phyloP scores from a whole-genome alignment of 53 echinoderm and acorn worm species.

The Actinopyga echinites region DNA sequence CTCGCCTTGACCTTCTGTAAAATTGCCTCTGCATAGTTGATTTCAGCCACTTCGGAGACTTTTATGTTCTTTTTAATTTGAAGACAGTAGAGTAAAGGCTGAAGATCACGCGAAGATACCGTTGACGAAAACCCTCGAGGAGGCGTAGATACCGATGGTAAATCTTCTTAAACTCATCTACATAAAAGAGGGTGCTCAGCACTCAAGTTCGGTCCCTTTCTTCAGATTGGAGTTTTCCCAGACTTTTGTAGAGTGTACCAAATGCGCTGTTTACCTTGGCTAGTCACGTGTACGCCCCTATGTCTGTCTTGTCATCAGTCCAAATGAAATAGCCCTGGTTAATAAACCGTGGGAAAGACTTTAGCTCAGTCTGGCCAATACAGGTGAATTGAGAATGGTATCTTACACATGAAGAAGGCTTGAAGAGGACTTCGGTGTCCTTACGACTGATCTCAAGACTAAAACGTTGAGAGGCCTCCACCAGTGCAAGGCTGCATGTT shows the following conservation, averaged over 20 bases:
- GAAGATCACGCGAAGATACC: slow-evolving; percentile 18
- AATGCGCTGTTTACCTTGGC: slow-evolving; percentile 41
- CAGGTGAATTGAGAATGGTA: slow-evolving; percentile 13
- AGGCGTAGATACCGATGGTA: slow-evolving; percentile 30
- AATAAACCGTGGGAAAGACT: slow-evolving; percentile 33
- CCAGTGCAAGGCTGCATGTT: slow-evolving; percentile 9
- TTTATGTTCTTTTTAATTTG: neutral
- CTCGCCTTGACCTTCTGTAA: neutral
- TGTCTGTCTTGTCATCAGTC: slow-evolving; percentile 48
- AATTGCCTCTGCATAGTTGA: neutral
- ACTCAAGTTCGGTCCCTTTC: slow-evolving; percentile 13
- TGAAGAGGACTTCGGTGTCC: slow-evolving; percentile 1
- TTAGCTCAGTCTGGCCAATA: slow-evolving; percentile 14
- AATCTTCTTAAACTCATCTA: slow-evolving; percentile 21
- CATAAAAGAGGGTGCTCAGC: slow-evolving; percentile 51
- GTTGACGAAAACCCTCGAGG: slow-evolving; percentile 48
- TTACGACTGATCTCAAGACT: slow-evolving; percentile 38
- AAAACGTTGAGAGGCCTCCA: neutral
- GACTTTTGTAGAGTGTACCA: slow-evolving; percentile 37
- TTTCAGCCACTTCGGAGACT: neutral
- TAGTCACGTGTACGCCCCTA: slow-evolving; percentile 21
- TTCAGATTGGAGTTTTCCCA: slow-evolving; percentile 6
- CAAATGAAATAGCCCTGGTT: slow-evolving; percentile 52
- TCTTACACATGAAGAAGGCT: slow-evolving; percentile 34
- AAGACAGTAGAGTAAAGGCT: neutral